Evolutionary conservation across 2,888 invertebrate genomes (phyloP), one percentile per base, ranked within the genome.

Genomic region (Margaritifera margaritifera): DNA sequence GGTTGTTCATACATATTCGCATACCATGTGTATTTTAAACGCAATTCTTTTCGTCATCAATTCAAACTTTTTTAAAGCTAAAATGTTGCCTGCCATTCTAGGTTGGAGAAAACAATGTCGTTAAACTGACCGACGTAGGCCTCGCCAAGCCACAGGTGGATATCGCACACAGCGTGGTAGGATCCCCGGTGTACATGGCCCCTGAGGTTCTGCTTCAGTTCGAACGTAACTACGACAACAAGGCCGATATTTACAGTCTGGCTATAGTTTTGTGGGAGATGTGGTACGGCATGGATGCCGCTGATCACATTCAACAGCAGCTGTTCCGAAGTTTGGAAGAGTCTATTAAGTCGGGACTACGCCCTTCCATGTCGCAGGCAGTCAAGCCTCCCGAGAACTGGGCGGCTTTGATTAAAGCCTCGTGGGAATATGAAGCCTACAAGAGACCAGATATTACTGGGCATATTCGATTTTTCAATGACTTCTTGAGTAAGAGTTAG

Each of bases 41-140:
- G n/a, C n/a, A n/a, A n/a, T n/a, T n/a, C n/a, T n/a, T n/a, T 15
- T 25, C 24, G n/a, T 25, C 15, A 18, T 56, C 5, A 57, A 57
- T 24, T 19, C 22, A 20, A 57, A 22, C 5, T 6, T 60, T 31
- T 15, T 18, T 15, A 25, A 27, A 8, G 1, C 11, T 11, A 42
- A 42, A 42, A 42, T 19, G 50, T 18, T 50, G 22, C 6, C n/a
- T 50, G 22, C 6, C n/a, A 25, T 25, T 52, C 42, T 42, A 64
- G 55, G 57, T 67, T 51, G 56, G 52, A 25, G 51, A 15, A 19
- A 61, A 61, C 6, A 57, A 57, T 3, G 52, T 31, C 15, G 72
- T 85, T 6, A 84, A 83, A 62, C 71, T 85, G 6, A 80, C 81
- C 1, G 85, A 85, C 63, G 79, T 84, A 11, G 85, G 85, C 6